Evolutionary conservation across 2,888 invertebrate species (phyloP).

Genomic region (Physocephala rufipes): DNA sequence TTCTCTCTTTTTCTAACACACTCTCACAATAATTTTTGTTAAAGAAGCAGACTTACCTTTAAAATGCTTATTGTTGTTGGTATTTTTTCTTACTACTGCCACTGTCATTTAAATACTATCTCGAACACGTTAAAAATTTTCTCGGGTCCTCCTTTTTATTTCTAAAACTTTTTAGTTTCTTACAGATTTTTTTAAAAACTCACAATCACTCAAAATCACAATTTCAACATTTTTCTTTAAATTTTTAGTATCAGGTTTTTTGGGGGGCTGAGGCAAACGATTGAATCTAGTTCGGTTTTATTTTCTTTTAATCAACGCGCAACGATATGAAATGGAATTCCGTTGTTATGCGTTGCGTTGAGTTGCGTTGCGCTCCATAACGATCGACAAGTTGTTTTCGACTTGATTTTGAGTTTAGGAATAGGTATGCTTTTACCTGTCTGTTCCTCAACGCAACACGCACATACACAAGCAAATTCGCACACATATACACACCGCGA

Average conservation of each 20-base stretch:
- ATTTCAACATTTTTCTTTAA: too few relatives aligned
- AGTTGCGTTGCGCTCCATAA: not conserved
- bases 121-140: not conserved
- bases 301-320: too few relatives aligned
- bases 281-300: too few relatives aligned
- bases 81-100: not conserved
- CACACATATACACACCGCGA: too few relatives aligned
- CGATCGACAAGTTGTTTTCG: slow-evolving; percentile 32
- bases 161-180: too few relatives aligned
- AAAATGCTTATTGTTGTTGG: not conserved
- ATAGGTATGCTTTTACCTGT: slow-evolving; percentile 26
- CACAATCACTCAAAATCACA: too few relatives aligned
- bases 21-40: too few relatives aligned
- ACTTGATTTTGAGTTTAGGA: slow-evolving; percentile 13
- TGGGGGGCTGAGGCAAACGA: too few relatives aligned
- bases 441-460: slow-evolving; percentile 37
- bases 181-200: too few relatives aligned
- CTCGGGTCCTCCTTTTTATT: not conserved
- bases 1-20: not conserved
- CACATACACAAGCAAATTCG: slow-evolving; percentile 35
- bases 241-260: not conserved
- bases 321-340: too few relatives aligned
- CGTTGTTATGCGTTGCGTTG: not conserved
- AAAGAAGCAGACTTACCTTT: not conserved
- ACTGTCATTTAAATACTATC: not conserved